Evolutionary conservation across 1,140 invertebrate species (phyloP).

Genomic region (Orchesella cincta): DNA sequence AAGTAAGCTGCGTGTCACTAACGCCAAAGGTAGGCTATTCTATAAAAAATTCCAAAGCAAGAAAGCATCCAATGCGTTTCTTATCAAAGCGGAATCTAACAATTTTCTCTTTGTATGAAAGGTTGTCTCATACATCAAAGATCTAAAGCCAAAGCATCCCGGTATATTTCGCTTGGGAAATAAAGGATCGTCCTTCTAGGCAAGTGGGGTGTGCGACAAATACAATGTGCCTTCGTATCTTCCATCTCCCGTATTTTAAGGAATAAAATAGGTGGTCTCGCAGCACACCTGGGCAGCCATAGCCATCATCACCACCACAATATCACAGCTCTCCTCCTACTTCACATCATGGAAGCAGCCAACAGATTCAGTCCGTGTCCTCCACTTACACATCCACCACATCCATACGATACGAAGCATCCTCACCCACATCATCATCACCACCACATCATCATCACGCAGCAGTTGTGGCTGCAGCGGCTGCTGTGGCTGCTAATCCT

Average conservation of each 20-base stretch:
- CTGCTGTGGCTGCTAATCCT: too few species aligned
- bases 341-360: too few species aligned
- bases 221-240: conserved; percentile 93
- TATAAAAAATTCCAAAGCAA: too few species aligned
- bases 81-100: not conserved
- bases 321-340: too few species aligned
- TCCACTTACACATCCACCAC: conserved; percentile 60
- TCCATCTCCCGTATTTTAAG: conserved; percentile 87
- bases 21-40: conserved; percentile 77
- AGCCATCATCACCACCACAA: conserved; percentile 50
- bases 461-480: conserved; percentile 47
- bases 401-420: conserved; percentile 53
- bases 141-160: conserved; percentile 92
- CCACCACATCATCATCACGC: conserved; percentile 52
- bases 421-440: conserved; percentile 56
- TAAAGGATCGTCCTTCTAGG: conserved; percentile 74
- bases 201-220: conserved; percentile 89
- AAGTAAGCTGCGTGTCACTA: conserved; percentile 89
- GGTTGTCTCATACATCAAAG: conserved; percentile 85
- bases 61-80: too few species aligned
- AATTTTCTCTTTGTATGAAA: conserved; percentile 44
- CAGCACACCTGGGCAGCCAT: conserved; percentile 51
- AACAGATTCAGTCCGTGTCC: too few species aligned
- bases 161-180: conserved; percentile 93
- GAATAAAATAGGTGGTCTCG: conserved; percentile 71